Evolutionary conservation across 1,140 invertebrate species (phyloP).

Genomic region (Calephelis virginiensis): DNA sequence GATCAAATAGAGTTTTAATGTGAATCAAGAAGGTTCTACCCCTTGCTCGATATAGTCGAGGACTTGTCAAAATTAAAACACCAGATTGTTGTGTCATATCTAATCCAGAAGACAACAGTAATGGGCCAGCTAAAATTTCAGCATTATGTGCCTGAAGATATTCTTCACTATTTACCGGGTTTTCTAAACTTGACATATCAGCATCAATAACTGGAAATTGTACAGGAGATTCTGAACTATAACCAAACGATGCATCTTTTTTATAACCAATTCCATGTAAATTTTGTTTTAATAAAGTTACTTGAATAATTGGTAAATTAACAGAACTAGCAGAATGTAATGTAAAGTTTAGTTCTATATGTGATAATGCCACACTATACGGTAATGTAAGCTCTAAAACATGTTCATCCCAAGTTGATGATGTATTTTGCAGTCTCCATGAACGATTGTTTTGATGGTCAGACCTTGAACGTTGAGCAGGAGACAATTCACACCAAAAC

Average conservation of each 20-base stretch:
- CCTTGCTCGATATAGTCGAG: slow-evolving; percentile 88
- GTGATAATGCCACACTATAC: slow-evolving; percentile 86
- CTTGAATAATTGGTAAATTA: slow-evolving; percentile 83
- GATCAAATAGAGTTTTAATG: slow-evolving; percentile 88
- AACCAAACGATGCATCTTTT: slow-evolving; percentile 68
- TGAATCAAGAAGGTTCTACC: slow-evolving; percentile 90
- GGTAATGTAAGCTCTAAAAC: slow-evolving; percentile 93
- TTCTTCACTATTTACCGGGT: slow-evolving; percentile 88
- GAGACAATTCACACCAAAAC: slow-evolving; percentile 95
- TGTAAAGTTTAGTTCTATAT: slow-evolving; percentile 92
- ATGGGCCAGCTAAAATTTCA: slow-evolving; percentile 93
- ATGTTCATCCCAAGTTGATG: slow-evolving; percentile 94
- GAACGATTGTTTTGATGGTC: slow-evolving; percentile 91
- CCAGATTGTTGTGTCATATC: slow-evolving; percentile 92
- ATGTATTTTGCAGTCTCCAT: slow-evolving; percentile 92
- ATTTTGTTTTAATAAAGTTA: slow-evolving; percentile 91
- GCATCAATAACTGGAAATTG: slow-evolving; percentile 78
- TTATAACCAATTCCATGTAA: slow-evolving; percentile 83
- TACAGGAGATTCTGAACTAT: slow-evolving; percentile 80
- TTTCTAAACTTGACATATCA: slow-evolving; percentile 80
- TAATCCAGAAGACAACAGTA: slow-evolving; percentile 88
- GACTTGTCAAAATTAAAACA: slow-evolving; percentile 91
- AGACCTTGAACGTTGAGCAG: slow-evolving; percentile 90
- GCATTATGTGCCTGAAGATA: slow-evolving; percentile 92
- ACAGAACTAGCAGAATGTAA: slow-evolving; percentile 85